Percentiles rank a stretch among this genome's conserved stretches.
Conservation (phyloP, 2,797 vertebrate species). For the Melanotaenia parkinsoni region DNA sequence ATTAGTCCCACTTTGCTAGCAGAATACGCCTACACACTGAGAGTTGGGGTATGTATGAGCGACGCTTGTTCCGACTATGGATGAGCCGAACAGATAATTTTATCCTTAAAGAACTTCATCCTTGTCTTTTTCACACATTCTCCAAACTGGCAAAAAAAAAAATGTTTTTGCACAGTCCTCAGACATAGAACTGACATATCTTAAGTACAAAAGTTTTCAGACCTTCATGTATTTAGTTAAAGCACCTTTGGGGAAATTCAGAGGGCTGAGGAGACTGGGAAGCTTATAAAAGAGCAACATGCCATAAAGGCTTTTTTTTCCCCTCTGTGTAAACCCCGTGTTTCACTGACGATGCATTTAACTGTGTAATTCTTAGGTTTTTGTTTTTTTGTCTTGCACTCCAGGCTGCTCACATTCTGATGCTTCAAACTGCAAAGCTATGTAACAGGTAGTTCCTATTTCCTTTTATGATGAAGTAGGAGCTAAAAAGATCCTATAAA, state of each 20-base stretch:
- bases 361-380: not conserved
- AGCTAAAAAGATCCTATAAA: not conserved
- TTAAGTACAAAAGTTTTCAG: not conserved
- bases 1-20: constrained; percentile 91
- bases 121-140: not conserved
- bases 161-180: not conserved
- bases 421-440: no score
- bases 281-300: not conserved
- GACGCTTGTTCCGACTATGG: not conserved
- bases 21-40: constrained; percentile 91
- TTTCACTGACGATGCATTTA: not conserved
- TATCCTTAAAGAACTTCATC: not conserved
- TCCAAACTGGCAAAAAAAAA: not conserved
- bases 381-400: no score
- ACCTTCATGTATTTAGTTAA: not conserved
- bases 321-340: not conserved
- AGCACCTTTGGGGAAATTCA: not conserved
- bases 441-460: not conserved
- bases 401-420: no score
- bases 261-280: not conserved
- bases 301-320: not conserved
- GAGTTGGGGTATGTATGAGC: constrained; percentile 83
- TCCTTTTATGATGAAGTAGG: not conserved
- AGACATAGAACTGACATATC: not conserved
- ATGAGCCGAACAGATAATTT: no score